These are phyloP conservation scores for Anoura caudifer DNA, from an alignment of 2,113 vertebrate species.

Conservation along the genomic window DNA sequence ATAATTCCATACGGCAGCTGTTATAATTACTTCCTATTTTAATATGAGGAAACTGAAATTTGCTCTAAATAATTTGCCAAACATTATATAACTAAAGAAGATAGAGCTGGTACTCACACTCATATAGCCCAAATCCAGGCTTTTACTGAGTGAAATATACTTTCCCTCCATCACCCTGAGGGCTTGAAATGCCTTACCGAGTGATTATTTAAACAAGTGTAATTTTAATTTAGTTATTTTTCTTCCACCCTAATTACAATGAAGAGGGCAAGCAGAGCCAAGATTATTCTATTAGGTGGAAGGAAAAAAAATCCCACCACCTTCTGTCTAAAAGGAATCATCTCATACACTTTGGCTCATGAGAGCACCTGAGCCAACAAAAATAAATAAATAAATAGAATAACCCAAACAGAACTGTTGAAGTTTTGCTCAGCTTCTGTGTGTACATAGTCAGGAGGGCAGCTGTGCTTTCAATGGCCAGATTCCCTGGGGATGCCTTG, in stretches of 20 bases:
- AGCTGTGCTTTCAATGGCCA: slow-evolving; percentile 45
- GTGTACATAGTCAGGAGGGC: neutral
- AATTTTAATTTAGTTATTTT: neutral
- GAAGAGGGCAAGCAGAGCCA: neutral
- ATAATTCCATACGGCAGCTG: neutral
- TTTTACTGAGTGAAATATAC: neutral
- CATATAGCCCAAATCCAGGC: neutral
- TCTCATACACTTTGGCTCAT: neutral
- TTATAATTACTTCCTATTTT: neutral
- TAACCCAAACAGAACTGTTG: neutral
- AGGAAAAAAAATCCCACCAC: neutral
- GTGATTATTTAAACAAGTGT: neutral
- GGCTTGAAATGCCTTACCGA: neutral
- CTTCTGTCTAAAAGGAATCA: neutral
- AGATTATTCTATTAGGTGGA: neutral
- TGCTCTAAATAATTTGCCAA: neutral
- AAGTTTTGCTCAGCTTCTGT: neutral
- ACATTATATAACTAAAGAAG: neutral
- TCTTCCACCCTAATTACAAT: neutral
- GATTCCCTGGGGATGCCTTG: slow-evolving; percentile 39
- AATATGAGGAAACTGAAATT: neutral
- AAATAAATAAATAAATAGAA: neutral
- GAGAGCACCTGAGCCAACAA: slow-evolving; percentile 17
- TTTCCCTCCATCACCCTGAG: neutral
- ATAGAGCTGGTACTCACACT: neutral